Evolutionary conservation across 2,797 vertebrate species (phyloP).

Genomic region (Mus minutoides): DNA sequence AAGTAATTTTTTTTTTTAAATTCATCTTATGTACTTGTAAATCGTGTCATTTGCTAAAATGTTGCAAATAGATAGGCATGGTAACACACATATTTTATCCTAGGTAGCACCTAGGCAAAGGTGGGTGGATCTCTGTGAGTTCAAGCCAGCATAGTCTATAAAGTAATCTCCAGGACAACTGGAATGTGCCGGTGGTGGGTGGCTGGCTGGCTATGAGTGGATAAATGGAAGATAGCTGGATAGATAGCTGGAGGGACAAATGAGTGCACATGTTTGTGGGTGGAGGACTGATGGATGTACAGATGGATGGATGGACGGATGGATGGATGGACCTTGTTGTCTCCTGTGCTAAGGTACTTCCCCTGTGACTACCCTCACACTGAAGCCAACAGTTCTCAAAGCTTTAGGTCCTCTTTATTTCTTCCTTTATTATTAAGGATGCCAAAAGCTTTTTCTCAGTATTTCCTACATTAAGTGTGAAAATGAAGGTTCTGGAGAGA

Average conservation of each 20-base stretch:
- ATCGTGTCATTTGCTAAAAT: neutral
- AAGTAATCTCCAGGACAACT: neutral
- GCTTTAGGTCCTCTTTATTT: neutral
- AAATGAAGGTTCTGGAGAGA: neutral
- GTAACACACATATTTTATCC: neutral
- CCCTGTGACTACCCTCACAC: neutral
- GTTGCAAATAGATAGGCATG: neutral
- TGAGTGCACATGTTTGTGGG: fast-evolving
- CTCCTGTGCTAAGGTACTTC: neutral
- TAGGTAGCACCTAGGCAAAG: neutral
- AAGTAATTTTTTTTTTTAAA: neutral
- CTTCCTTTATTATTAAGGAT: slow-evolving; percentile 34
- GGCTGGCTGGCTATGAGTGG: neutral
- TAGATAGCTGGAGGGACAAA: neutral
- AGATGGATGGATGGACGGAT: neutral
- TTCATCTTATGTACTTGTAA: slow-evolving; percentile 28
- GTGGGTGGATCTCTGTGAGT: neutral
- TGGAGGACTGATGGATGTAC: too few relatives aligned
- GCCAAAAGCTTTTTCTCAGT: slow-evolving; percentile 1
- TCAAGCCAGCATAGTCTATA: neutral
- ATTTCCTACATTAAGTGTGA: slow-evolving; percentile 48
- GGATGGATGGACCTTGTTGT: neutral
- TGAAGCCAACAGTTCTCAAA: slow-evolving; percentile 13
- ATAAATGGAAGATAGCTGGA: neutral
- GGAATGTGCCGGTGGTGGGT: neutral